These are phyloP conservation scores for Carassius carassius DNA, from an alignment of 2,113 vertebrate species.

Conservation along the genomic window DNA sequence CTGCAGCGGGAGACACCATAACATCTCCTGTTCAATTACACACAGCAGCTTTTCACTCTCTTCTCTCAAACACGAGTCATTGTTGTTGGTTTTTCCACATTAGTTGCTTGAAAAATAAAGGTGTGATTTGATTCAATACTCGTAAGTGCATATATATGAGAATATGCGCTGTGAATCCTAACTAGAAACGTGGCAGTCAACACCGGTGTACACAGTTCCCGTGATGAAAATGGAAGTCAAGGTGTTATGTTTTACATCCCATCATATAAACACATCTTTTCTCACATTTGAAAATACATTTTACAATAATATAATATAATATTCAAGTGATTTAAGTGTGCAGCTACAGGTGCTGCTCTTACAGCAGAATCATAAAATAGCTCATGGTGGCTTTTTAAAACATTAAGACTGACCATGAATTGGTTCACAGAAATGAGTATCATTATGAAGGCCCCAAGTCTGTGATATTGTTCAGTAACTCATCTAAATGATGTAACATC, in stretches of 20 bases:
- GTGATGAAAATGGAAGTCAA: not conserved
- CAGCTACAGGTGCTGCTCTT: not conserved
- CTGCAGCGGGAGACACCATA: conserved; percentile 49
- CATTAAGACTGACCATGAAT: conserved; percentile 21
- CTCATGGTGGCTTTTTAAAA: conserved; percentile 22
- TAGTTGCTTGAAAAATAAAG: conserved; percentile 21
- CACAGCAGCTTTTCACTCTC: conserved; percentile 37
- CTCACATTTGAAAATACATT: not conserved
- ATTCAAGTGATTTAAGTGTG: not conserved
- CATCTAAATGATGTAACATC: conserved; percentile 8
- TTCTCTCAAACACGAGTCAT: conserved; percentile 37
- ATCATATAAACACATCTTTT: not conserved
- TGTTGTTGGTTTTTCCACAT: conserved; percentile 4
- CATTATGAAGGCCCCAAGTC: conserved; percentile 4
- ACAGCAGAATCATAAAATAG: conserved; percentile 23
- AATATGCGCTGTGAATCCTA: not conserved
- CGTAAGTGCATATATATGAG: not conserved
- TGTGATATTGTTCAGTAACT: conserved; percentile 11
- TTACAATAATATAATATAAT: not conserved
- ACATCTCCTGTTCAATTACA: conserved; percentile 56
- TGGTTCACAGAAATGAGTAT: conserved; percentile 3
- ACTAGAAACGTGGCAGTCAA: not conserved
- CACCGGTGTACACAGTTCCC: not conserved
- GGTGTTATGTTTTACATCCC: not conserved
- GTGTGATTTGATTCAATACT: conserved; percentile 6